phyloP scores from a whole-genome alignment of 2,888 invertebrate species.

The Lithophane socia region DNA sequence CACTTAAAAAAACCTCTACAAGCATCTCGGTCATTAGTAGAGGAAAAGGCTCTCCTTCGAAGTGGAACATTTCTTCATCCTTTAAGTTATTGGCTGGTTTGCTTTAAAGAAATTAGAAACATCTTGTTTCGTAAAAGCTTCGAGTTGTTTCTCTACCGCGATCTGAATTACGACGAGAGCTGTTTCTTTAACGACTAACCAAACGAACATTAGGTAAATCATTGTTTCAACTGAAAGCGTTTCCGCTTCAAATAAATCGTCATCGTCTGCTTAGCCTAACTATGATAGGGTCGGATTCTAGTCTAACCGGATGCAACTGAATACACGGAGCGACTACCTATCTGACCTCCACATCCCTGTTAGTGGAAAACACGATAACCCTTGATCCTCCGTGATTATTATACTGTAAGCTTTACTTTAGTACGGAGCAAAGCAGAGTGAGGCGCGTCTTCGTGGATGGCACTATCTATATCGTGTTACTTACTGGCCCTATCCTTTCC shows the following conservation, averaged over 20 bases:
- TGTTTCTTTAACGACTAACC: not conserved
- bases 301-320: not conserved
- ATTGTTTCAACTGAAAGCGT: not conserved
- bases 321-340: not conserved
- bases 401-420: too few relatives aligned
- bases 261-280: not conserved
- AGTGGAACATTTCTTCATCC: not conserved
- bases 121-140: constrained; percentile 4
- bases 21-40: not conserved
- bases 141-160: not conserved
- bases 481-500: not conserved
- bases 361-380: not conserved
- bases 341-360: not conserved
- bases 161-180: not conserved
- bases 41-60: not conserved
- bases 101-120: constrained; percentile 1
- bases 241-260: not conserved
- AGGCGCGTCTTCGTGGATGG: too few relatives aligned
- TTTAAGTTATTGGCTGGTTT: not conserved
- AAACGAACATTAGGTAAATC: not conserved
- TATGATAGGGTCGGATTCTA: not conserved
- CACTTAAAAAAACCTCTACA: not conserved
- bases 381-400: not conserved
- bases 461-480: too few relatives aligned
- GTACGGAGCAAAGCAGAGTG: too few relatives aligned